phyloP scores from a whole-genome alignment of 2,888 invertebrate genomes.

The Oxyteleia sp. region DNA sequence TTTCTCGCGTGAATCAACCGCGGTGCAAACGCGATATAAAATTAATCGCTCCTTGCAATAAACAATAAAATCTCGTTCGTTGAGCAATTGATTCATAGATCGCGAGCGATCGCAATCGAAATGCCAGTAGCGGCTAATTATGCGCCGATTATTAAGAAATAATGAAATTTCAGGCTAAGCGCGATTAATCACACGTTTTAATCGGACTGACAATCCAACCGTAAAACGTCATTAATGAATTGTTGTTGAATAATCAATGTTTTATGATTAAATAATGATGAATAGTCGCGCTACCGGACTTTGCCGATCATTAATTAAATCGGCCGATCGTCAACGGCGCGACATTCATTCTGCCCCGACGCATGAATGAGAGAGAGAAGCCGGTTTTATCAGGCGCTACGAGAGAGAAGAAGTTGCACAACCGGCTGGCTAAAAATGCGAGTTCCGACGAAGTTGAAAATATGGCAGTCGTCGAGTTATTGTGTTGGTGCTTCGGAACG shows the following conservation, averaged over 20 bases:
- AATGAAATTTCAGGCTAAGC: constrained; percentile 24
- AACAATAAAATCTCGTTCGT: too few species aligned
- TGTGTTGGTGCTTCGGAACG: constrained; percentile 70
- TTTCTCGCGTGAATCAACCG: too few species aligned
- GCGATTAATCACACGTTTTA: constrained; percentile 45
- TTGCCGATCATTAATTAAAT: constrained; percentile 72
- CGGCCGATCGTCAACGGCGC: constrained; percentile 65
- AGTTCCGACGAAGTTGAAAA: constrained; percentile 67
- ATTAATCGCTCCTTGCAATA: too few species aligned
- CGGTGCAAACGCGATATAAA: too few species aligned
- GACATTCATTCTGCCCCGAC: constrained; percentile 69
- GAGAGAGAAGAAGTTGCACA: constrained; percentile 73
- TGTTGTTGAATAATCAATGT: constrained; percentile 68
- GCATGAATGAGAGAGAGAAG: constrained; percentile 70
- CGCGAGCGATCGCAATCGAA: constrained; percentile 28
- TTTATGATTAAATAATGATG: constrained; percentile 71
- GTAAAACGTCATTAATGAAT: constrained; percentile 63
- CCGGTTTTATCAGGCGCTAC: constrained; percentile 76
- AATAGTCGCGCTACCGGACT: constrained; percentile 72
- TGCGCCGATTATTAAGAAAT: constrained; percentile 17
- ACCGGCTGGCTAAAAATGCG: constrained; percentile 70
- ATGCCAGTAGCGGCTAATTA: constrained; percentile 22
- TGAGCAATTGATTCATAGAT: constrained; percentile 14
- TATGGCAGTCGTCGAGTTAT: constrained; percentile 68
- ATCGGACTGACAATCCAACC: constrained; percentile 39